Base-by-base conservation (phyloP, 1,140 invertebrate genomes). In the Scaptomyza hsui region DNA sequence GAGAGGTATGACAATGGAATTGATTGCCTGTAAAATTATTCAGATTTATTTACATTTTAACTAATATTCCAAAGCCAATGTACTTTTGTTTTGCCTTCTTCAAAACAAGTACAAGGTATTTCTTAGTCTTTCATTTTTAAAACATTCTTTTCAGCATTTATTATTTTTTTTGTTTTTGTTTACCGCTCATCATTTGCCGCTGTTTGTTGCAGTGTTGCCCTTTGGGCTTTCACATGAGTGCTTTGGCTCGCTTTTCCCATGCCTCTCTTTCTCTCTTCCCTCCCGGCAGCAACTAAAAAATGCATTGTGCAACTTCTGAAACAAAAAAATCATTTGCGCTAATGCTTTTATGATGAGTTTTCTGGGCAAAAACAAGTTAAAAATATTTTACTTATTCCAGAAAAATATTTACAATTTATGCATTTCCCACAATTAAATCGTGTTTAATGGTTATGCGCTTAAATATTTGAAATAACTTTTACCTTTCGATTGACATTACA, bases 321-420 rank as follows among this genome's bases (percentile, higher is more conserved):
- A 52, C 16, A 69, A 61, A 60, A 29, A 39, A 35, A 65, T 29
- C 42, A 63, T 56, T 19, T 52, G 45, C 62, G 51, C 70, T 81
- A 81, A 81, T 81, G 78, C 73, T 77, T 81, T 81, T 75, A 77
- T 81, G 72, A 80, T 80, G 73, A 80, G 60, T 63, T 63, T 44
- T 32, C 24, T n/a, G 24, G n/a, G n/a, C 6, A 47, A 61, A 55
- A 75, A 61, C 55, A 60, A 70, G 47, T 29, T 19, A 9, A 64
- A 60, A 57, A 60, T 59, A 75, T n/a, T n/a, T n/a, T n/a, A n/a
- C n/a, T n/a, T n/a, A 74, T 42, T 1, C 15, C n/a, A 4, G 5
- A 4, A 24, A 24, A 29, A 29, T 29, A 29, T 29, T 29, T 9
- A 42, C 39, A 35, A n/a, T n/a, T 37, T 37, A 29, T 7, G 5